Evolutionary conservation across 2,888 invertebrate species (phyloP).

Genomic region (Cerastis rubricosa): DNA sequence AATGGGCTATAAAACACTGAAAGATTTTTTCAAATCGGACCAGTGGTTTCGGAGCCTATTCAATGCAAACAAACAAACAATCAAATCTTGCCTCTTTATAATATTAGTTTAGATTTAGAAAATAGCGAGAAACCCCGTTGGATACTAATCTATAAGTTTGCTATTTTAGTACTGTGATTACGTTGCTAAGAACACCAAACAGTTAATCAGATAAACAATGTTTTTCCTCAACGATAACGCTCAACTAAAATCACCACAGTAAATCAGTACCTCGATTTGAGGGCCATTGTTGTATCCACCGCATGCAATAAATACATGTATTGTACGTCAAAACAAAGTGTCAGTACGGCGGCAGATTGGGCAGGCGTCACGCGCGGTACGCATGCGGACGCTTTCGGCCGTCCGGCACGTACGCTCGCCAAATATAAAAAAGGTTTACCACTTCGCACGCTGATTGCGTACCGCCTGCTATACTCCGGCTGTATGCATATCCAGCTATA

Average conservation of each 20-base stretch:
- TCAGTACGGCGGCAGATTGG: constrained; percentile 28
- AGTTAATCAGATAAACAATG: background rate
- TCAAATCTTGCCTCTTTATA: too few species aligned
- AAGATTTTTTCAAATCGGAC: too few species aligned
- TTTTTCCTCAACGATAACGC: too few species aligned
- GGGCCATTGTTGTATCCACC: constrained; percentile 10
- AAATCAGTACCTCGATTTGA: constrained; percentile 25
- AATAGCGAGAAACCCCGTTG: background rate
- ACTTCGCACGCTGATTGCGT: constrained; percentile 65
- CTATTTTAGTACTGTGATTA: background rate
- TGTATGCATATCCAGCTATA: constrained; percentile 47
- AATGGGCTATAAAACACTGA: too few species aligned
- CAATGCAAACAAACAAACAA: too few species aligned
- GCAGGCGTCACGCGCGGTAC: constrained; percentile 34
- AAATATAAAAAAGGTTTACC: constrained; percentile 67
- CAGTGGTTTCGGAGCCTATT: too few species aligned
- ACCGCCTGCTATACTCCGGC: constrained; percentile 41
- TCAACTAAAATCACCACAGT: background rate
- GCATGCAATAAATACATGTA: constrained; percentile 43
- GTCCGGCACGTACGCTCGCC: constrained; percentile 63
- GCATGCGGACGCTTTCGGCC: constrained; percentile 21
- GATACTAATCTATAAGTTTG: background rate
- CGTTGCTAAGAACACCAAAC: background rate
- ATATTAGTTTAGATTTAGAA: too few species aligned
- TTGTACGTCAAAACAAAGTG: constrained; percentile 53